Percentiles rank a stretch among this genome's conserved stretches.
These are phyloP conservation scores for Drosophila ohnishii DNA, from an alignment of 1,140 invertebrate species.

Conservation along the genomic window DNA sequence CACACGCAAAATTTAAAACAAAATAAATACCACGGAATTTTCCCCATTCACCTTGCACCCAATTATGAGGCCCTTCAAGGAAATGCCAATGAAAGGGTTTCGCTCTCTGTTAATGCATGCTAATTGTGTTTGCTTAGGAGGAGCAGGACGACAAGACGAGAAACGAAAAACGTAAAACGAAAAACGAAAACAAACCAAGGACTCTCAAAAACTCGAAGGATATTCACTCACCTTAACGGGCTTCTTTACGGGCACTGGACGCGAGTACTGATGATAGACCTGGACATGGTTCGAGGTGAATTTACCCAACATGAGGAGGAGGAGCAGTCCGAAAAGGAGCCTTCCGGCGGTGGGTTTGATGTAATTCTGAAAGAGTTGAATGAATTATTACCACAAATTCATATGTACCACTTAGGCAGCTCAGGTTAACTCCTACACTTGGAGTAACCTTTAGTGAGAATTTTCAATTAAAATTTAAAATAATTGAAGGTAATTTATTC, in stretches of 20 bases:
- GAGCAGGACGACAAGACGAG: slow-evolving; percentile 18
- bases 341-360: background rate
- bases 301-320: slow-evolving; percentile 80
- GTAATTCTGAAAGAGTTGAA: slow-evolving; percentile 29
- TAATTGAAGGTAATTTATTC: background rate
- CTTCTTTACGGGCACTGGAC: slow-evolving; percentile 73
- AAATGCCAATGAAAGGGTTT: slow-evolving; percentile 59
- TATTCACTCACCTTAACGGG: slow-evolving; percentile 71
- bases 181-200: slow-evolving; percentile 19
- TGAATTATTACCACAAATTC: slow-evolving; percentile 19
- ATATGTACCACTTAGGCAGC: background rate
- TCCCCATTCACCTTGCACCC: slow-evolving; percentile 49
- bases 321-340: slow-evolving; percentile 5
- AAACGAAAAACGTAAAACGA: slow-evolving; percentile 10
- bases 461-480: background rate
- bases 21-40: slow-evolving; percentile 48
- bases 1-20: slow-evolving; percentile 35
- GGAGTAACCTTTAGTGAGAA: background rate
- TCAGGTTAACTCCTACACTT: slow-evolving; percentile 2
- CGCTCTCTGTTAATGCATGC: slow-evolving; percentile 63
- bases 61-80: slow-evolving; percentile 60
- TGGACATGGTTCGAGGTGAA: slow-evolving; percentile 82
- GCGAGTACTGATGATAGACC: slow-evolving; percentile 80
- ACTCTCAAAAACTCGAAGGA: slow-evolving; percentile 5
- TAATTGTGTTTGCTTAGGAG: slow-evolving; percentile 75